Percentiles rank a stretch among this genome's conserved stretches.
Evolutionary conservation across 2,888 invertebrate species (phyloP).

Genomic region (Papilio elwesi): DNA sequence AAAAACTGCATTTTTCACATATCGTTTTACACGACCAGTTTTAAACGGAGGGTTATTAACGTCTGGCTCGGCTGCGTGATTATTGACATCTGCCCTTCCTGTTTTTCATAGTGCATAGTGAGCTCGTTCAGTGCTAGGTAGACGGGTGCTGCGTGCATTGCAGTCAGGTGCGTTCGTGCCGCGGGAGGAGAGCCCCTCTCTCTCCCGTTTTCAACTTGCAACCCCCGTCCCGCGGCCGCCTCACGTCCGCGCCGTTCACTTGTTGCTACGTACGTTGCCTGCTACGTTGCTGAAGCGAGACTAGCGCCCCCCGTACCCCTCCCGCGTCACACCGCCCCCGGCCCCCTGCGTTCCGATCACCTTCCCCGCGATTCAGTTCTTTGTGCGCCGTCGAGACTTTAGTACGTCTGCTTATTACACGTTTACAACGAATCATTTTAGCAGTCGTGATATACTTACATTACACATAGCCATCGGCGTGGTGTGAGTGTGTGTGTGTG

Average conservation of each 20-base stretch:
- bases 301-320: constrained; percentile 62
- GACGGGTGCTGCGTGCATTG: constrained; percentile 59
- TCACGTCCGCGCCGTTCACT: constrained; percentile 77
- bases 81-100: constrained; percentile 74
- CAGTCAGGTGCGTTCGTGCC: constrained; percentile 74
- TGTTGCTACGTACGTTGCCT: constrained; percentile 80
- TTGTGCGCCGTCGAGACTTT: constrained; percentile 77
- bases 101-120: constrained; percentile 54
- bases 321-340: constrained; percentile 60
- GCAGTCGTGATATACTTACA: constrained; percentile 60
- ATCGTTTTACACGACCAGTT: constrained; percentile 2
- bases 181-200: constrained; percentile 60
- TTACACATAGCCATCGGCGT: constrained; percentile 60
- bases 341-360: constrained; percentile 64
- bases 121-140: constrained; percentile 46
- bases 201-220: constrained; percentile 44
- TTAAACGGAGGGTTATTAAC: constrained; percentile 35
- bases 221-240: constrained; percentile 54
- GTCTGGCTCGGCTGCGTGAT: constrained; percentile 55
- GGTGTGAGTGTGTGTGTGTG: constrained; percentile 61
- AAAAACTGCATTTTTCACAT: constrained; percentile 9
- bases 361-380: constrained; percentile 80
- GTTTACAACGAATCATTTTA: constrained; percentile 62
- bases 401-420: constrained; percentile 65
- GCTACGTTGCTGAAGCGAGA: constrained; percentile 66